phyloP scores from a whole-genome alignment of 2,888 invertebrate species.

The Cerastoderma edule region DNA sequence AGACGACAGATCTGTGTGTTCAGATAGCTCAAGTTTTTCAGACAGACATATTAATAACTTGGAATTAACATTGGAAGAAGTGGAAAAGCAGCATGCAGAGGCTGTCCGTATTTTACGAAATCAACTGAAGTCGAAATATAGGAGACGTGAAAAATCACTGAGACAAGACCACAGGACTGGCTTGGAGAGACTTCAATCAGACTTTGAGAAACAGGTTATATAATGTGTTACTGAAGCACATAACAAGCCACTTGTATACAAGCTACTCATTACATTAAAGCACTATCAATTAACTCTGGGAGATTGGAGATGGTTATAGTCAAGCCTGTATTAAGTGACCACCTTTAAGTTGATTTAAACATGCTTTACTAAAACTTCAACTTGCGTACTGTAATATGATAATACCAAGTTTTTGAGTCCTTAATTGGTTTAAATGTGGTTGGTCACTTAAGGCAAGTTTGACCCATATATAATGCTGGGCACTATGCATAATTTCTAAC shows the following conservation, averaged over 20 bases:
- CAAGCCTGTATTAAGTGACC: too few species aligned
- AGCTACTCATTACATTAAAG: not conserved
- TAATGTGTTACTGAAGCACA: constrained; percentile 22
- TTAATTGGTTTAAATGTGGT: too few species aligned
- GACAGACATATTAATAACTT: constrained; percentile 53
- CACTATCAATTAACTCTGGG: constrained; percentile 1
- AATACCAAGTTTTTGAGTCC: too few species aligned
- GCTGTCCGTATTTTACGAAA: constrained; percentile 74
- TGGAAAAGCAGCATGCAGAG: constrained; percentile 64
- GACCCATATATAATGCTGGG: too few species aligned
- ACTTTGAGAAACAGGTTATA: constrained; percentile 48
- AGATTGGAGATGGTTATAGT: constrained; percentile 12
- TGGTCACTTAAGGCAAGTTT: too few species aligned
- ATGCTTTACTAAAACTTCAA: too few species aligned
- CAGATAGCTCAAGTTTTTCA: constrained; percentile 37
- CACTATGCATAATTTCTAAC: too few species aligned
- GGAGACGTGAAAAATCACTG: constrained; percentile 51
- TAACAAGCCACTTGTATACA: too few species aligned
- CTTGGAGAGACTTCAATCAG: constrained; percentile 31
- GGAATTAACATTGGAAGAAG: constrained; percentile 63
- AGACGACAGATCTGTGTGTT: constrained; percentile 43
- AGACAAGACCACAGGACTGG: constrained; percentile 59
- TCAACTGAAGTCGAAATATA: constrained; percentile 67
- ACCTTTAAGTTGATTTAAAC: too few species aligned
- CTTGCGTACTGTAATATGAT: too few species aligned